Evolutionary conservation across 92 coral and sea anemone genomes (phyloP), one percentile per base, ranked within the genome.

Genomic region (Galaxea fascicularis): DNA sequence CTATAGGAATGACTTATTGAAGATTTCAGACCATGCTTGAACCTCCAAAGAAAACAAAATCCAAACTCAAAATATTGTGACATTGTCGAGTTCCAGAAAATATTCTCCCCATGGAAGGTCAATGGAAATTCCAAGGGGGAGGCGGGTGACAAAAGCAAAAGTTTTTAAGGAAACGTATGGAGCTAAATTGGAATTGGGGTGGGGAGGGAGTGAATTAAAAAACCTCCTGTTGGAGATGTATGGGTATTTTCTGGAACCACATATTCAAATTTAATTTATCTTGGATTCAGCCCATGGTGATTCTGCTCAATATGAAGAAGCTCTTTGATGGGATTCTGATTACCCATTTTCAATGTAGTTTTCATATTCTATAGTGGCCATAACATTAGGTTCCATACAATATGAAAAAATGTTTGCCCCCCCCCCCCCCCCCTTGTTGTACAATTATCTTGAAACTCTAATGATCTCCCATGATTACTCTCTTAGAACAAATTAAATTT

Each of bases 371-470:
- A 20, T 16, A 56, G 62, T 8, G 7, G 30, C 11, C 68, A 62
- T 62, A 24, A 24, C 68, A 24, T 22, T 62, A 24, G 68, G 68
- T 31, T 26, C 35, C 68, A 62, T 16, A 0, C 4, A 24, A 56
- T 1, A 56, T 20, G 24, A 56, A 4, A 71, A 41, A 41, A 44
- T 24, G 10, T 72, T 45, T 28, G 10, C 7, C 18, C 41, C 17
- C 27, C 77, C 59, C 52, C 26, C 30, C 26, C 25, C 59, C 59
- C 59, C 20, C n/a, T n/a, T n/a, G n/a, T n/a, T n/a, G n/a, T 20
- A 56, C 62, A 72, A 72, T 28, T 16, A 16, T 21, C 58, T 72
- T 22, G 31, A 46, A 72, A 41, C 31, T 44, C 76, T 71, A 20
- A 52, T 71, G 52, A 44, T 44, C 57, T 3, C 57, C 57, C 27